These are phyloP conservation scores for Hydrozoanthus tunicans DNA, from an alignment of 64 coral and sea anemone genomes.

Conservation along the genomic window DNA sequence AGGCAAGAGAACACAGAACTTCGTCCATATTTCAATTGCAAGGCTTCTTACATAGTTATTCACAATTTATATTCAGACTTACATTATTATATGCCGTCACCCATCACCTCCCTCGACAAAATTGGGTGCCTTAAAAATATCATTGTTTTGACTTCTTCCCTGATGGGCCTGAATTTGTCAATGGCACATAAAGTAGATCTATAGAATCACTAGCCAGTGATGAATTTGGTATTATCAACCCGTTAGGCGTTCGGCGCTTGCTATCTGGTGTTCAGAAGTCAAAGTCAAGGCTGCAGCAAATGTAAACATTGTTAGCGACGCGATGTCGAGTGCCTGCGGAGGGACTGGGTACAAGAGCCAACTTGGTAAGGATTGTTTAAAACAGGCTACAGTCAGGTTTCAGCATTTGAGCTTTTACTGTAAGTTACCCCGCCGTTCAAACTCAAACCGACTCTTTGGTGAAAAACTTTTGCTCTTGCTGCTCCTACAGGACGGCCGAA, in stretches of 20 bases:
- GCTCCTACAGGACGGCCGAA: no score
- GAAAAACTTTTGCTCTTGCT: no score
- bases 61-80: no score
- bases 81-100: no score
- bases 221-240: neutral
- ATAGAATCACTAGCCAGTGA: neutral
- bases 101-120: no score
- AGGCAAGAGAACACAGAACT: neutral
- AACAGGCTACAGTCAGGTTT: neutral
- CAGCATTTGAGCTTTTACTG: neutral
- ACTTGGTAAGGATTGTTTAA: constrained; percentile 3
- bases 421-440: no score
- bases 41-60: no score
- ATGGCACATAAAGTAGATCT: neutral
- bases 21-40: no score
- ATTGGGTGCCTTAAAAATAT: no score
- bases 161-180: neutral
- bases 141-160: no score
- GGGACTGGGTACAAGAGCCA: constrained; percentile 64
- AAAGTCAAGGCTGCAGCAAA: constrained; percentile 46
- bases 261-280: constrained; percentile 47
- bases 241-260: neutral
- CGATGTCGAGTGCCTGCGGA: constrained; percentile 64
- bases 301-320: constrained; percentile 60
- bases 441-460: no score